Conservation (phyloP, 1,140 invertebrate species). For the Drosophila sp. region DNA sequence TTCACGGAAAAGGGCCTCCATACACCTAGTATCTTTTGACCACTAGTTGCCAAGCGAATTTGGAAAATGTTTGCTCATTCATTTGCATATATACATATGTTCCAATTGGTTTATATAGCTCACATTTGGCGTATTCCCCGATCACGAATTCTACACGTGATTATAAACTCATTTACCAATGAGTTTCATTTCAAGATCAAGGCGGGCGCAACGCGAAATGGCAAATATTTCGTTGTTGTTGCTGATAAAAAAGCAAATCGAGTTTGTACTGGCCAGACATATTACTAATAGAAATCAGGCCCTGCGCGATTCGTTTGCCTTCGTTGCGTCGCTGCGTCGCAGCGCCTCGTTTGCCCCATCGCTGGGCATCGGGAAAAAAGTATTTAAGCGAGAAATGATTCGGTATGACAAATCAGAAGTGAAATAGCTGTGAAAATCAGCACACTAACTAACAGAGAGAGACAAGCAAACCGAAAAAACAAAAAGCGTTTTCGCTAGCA, state of each 20-base stretch:
- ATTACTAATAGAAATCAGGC: conserved; percentile 51
- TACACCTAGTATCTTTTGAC: not conserved
- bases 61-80: conserved; percentile 34
- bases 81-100: conserved; percentile 25
- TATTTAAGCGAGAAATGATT: conserved; percentile 74
- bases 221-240: conserved; percentile 43
- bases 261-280: conserved; percentile 38
- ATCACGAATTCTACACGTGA: conserved; percentile 66
- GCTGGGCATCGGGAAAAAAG: conserved; percentile 32
- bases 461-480: conserved; percentile 13
- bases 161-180: conserved; percentile 14
- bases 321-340: conserved; percentile 14
- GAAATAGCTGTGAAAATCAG: conserved; percentile 64
- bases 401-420: conserved; percentile 74
- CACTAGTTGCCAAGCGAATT: conserved; percentile 14
- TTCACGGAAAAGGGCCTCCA: not conserved
- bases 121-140: conserved; percentile 63
- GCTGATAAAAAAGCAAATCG: conserved; percentile 23
- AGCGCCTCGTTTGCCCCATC: not conserved
- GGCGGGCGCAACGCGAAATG: conserved; percentile 27
- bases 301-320: conserved; percentile 18
- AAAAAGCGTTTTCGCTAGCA: conserved; percentile 24
- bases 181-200: conserved; percentile 35
- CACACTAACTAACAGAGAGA: conserved; percentile 36
- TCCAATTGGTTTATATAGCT: not conserved